Evolutionary conservation across 2,888 invertebrate species (phyloP).

Genomic region (Gonocerus acuteangulatus): DNA sequence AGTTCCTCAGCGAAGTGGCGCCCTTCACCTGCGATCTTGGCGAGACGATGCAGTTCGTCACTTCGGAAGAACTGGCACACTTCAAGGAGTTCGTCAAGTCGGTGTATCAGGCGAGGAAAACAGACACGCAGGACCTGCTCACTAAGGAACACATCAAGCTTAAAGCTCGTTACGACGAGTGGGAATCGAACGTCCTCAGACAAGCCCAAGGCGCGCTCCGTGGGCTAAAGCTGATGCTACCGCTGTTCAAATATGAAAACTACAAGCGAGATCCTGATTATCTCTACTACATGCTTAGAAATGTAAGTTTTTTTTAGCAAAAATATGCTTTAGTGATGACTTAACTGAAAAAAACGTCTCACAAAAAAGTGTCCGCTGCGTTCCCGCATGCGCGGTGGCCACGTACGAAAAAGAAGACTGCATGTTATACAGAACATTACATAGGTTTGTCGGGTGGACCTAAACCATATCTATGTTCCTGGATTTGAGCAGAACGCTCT

Average conservation of each 20-base stretch:
- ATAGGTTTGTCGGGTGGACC: too few relatives aligned
- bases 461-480: too few relatives aligned
- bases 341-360: too few relatives aligned
- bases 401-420: too few relatives aligned
- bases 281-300: conserved; percentile 1
- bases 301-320: conserved; percentile 3
- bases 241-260: not conserved
- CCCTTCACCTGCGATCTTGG: conserved; percentile 16
- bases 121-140: conserved; percentile 3
- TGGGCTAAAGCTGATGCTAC: not conserved
- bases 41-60: not conserved
- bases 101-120: conserved; percentile 1
- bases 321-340: too few relatives aligned
- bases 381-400: too few relatives aligned
- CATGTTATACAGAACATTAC: too few relatives aligned
- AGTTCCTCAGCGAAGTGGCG: conserved; percentile 9
- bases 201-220: not conserved
- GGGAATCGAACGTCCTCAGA: not conserved
- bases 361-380: too few relatives aligned
- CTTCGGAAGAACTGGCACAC: not conserved
- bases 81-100: conserved; percentile 17
- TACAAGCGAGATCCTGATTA: conserved; percentile 15
- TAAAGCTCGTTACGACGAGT: conserved; percentile 5
- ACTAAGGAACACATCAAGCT: conserved; percentile 10
- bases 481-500: too few relatives aligned